Evolutionary conservation across 2,113 vertebrate genomes (phyloP).

Genomic region (Asarcornis scutulata): DNA sequence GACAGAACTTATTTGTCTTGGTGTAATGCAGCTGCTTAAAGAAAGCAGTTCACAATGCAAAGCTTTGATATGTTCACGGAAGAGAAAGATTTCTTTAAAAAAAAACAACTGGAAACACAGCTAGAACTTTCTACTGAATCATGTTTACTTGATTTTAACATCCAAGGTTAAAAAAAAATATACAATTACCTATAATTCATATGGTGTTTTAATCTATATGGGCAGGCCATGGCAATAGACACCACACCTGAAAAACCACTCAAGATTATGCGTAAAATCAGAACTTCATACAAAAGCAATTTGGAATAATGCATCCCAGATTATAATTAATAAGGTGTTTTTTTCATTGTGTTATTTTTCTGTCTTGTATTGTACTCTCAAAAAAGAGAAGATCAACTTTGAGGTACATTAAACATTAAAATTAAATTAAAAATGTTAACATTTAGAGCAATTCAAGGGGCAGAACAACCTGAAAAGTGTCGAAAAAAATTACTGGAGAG

Average conservation of each 20-base stretch:
- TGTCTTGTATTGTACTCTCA: not conserved
- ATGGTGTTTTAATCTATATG: not conserved
- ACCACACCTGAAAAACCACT: not conserved
- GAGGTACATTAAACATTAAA: too few species aligned
- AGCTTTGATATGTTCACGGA: conserved; percentile 40
- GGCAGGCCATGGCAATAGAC: not conserved
- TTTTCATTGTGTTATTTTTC: not conserved
- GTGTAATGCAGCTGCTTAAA: conserved; percentile 49
- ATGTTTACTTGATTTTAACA: not conserved
- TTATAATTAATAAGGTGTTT: not conserved
- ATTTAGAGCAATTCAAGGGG: not conserved
- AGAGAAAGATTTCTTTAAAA: conserved; percentile 1
- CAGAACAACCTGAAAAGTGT: not conserved
- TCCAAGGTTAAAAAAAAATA: conserved; percentile 3
- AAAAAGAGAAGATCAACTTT: not conserved
- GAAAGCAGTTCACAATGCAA: conserved; percentile 26
- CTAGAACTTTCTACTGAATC: conserved; percentile 9
- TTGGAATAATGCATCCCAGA: not conserved
- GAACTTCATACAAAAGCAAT: not conserved
- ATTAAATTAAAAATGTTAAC: not conserved
- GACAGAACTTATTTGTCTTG: conserved; percentile 45
- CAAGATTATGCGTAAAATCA: not conserved
- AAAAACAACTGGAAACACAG: not conserved
- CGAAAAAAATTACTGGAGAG: not conserved
- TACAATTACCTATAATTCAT: conserved; percentile 26